A percentile compares a stretch with the other conserved stretches of the same genome.
These are phyloP conservation scores for Parnassius glacialis DNA, from an alignment of 2,888 invertebrate species.

Conservation along the genomic window DNA sequence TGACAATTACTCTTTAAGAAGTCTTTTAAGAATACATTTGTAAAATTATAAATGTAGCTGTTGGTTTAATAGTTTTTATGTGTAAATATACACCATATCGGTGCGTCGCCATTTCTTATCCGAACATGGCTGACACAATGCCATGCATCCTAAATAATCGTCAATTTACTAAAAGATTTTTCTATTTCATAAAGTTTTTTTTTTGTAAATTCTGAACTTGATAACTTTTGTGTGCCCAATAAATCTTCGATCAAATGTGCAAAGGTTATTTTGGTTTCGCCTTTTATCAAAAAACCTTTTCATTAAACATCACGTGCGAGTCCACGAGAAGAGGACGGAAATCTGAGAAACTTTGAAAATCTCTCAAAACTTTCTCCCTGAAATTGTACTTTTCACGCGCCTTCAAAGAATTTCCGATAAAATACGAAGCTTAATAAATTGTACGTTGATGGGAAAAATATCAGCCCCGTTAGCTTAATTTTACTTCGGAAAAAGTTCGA, in stretches of 20 bases:
- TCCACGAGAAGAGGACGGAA: constrained; percentile 31
- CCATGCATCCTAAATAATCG: too few species aligned
- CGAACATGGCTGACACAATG: too few species aligned
- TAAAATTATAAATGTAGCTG: too few species aligned
- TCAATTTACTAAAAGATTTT: too few species aligned
- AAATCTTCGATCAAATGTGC: not conserved
- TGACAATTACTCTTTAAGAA: too few species aligned
- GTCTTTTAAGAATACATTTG: too few species aligned
- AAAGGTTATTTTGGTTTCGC: constrained; percentile 19
- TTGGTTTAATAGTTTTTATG: too few species aligned
- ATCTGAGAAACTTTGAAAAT: constrained; percentile 42
- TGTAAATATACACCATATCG: too few species aligned
- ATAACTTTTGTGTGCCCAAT: not conserved
- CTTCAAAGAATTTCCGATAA: constrained; percentile 39
- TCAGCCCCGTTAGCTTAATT: constrained; percentile 24
- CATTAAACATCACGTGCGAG: constrained; percentile 39
- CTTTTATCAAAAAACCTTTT: constrained; percentile 32
- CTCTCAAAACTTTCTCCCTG: constrained; percentile 35
- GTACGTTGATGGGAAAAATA: constrained; percentile 33
- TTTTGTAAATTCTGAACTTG: too few species aligned
- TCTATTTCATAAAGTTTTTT: too few species aligned
- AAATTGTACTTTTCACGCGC: constrained; percentile 36
- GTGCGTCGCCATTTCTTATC: too few species aligned
- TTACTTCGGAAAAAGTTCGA: constrained; percentile 27
- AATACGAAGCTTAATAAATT: constrained; percentile 44